These are phyloP conservation scores for Synaphobranchus kaupii DNA, from an alignment of 2,797 vertebrate species.

Conservation along the genomic window DNA sequence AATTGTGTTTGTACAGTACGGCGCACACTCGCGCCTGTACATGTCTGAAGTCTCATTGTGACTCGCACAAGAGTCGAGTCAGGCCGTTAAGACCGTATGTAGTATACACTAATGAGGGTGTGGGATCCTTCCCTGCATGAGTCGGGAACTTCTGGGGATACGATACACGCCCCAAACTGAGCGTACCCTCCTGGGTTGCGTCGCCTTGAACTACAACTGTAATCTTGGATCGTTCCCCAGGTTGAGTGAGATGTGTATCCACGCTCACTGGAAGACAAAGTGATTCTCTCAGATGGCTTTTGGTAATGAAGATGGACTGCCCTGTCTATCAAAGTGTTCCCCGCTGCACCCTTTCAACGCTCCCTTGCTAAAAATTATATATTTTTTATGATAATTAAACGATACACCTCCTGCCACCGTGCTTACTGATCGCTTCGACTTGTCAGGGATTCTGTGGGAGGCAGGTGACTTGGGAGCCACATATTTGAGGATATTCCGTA, in stretches of 20 bases:
- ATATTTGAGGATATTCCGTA: background rate
- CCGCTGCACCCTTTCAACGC: background rate
- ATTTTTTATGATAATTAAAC: conserved; percentile 16
- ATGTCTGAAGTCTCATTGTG: background rate
- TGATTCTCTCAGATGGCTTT: conserved; percentile 5
- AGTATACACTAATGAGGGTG: background rate
- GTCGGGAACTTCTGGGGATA: background rate
- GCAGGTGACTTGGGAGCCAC: background rate
- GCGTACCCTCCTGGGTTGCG: background rate
- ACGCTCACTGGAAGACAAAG: background rate
- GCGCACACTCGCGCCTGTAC: background rate
- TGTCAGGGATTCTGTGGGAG: background rate
- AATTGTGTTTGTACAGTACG: background rate
- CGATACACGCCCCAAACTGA: no score
- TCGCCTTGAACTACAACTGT: background rate
- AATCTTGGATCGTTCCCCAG: background rate
- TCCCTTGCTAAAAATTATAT: conserved; percentile 14
- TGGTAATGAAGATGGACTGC: conserved; percentile 7
- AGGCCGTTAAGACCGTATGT: background rate
- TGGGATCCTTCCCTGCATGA: background rate
- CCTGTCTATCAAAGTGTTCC: conserved; percentile 10
- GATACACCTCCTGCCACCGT: background rate
- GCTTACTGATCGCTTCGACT: background rate
- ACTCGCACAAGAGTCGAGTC: background rate
- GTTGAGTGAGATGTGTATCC: background rate